Conservation (phyloP, 1,140 invertebrate genomes). For the Gryllus bimaculatus region DNA sequence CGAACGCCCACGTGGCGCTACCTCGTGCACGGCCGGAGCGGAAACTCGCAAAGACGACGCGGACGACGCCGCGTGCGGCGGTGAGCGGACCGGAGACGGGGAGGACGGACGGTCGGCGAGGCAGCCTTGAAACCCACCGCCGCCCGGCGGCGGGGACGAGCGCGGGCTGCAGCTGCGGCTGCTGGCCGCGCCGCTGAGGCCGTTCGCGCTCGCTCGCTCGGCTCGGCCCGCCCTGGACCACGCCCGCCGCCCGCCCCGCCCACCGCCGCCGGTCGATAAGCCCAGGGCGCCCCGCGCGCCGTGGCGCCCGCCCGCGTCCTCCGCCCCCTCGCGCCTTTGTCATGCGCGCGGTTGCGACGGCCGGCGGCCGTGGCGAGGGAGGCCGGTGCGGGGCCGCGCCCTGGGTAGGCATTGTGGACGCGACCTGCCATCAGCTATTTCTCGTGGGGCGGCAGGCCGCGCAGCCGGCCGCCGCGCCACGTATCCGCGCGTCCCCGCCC, state of each 20-base stretch:
- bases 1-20: background rate
- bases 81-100: too few relatives aligned
- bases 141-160: too few relatives aligned
- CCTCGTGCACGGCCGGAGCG: background rate
- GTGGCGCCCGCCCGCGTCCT: slow-evolving; percentile 12
- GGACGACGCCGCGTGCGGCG: too few relatives aligned
- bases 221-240: background rate
- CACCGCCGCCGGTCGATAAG: slow-evolving; percentile 2
- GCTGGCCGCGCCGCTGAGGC: too few relatives aligned
- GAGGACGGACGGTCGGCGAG: background rate
- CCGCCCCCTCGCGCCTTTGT: slow-evolving; percentile 13
- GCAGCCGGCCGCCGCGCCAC: slow-evolving; percentile 21
- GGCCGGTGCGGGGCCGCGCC: too few relatives aligned
- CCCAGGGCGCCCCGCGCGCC: background rate
- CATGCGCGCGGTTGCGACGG: slow-evolving; percentile 15
- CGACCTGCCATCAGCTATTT: slow-evolving; percentile 27
- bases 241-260: too few relatives aligned
- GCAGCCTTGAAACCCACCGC: background rate
- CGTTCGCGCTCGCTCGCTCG: too few relatives aligned
- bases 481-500: slow-evolving; percentile 25
- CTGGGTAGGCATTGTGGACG: slow-evolving; percentile 21
- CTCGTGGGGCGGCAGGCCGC: slow-evolving; percentile 23
- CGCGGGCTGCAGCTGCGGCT: too few relatives aligned
- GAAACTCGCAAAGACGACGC: too few relatives aligned
- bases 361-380: slow-evolving; percentile 18